phyloP scores from a whole-genome alignment of 2,888 invertebrate genomes.

The Ennomos erosarius region DNA sequence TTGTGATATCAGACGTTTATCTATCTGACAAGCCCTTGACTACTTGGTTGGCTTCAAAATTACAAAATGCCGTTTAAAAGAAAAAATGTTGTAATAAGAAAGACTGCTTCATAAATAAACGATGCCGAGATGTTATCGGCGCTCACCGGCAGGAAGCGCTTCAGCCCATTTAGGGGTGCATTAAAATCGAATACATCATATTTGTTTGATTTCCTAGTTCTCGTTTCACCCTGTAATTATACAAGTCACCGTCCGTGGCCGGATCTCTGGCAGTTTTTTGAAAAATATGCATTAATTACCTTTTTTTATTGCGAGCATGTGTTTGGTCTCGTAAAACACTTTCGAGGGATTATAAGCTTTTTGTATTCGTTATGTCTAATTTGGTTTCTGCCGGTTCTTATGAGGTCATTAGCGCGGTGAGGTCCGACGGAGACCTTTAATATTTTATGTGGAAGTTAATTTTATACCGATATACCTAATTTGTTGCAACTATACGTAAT shows the following conservation, averaged over 20 bases:
- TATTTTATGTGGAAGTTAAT: constrained; percentile 62
- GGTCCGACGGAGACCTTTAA: constrained; percentile 52
- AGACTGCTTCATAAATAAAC: constrained; percentile 75
- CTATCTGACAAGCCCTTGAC: constrained; percentile 68
- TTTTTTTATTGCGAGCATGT: constrained; percentile 82
- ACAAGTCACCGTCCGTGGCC: constrained; percentile 81
- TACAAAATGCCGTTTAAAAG: constrained; percentile 71
- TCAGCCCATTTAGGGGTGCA: constrained; percentile 85
- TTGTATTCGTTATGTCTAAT: constrained; percentile 78
- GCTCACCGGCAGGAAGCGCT: constrained; percentile 79
- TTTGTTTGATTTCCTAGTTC: constrained; percentile 86
- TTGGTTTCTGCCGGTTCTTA: constrained; percentile 72
- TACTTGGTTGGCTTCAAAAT: constrained; percentile 72
- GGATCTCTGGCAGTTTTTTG: constrained; percentile 77
- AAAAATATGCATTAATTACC: constrained; percentile 80
- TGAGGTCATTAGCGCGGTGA: constrained; percentile 74
- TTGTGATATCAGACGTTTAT: constrained; percentile 61
- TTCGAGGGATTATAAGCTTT: constrained; percentile 73
- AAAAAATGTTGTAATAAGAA: constrained; percentile 53
- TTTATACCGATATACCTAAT: constrained; percentile 62
- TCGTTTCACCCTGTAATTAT: constrained; percentile 84
- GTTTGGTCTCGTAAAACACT: constrained; percentile 80
- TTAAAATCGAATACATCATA: constrained; percentile 86
- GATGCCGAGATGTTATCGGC: constrained; percentile 78
- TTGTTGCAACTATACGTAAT: constrained; percentile 39